Base-by-base conservation (phyloP, 2,888 invertebrate genomes). In the Polymixis lichenea region DNA sequence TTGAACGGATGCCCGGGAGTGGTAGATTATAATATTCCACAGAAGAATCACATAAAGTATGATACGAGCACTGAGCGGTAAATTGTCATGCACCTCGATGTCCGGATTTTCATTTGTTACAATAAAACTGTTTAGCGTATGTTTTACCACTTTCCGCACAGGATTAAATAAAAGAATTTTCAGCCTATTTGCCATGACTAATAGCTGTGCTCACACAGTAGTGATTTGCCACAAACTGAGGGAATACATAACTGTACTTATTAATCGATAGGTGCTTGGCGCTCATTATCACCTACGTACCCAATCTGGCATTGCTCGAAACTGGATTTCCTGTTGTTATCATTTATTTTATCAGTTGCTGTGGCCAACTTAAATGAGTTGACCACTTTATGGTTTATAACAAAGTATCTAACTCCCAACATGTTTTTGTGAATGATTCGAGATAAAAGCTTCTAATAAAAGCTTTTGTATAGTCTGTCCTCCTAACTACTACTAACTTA, bases 131-230 rank as follows among this genome's bases (percentile, higher is more conserved):
- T 53, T 85, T 0, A 82, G 28, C 25, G 61, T 32, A n/a, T 58
- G 17, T 22, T 62, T 69, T 11, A 75, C 7, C 13, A 77, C 49
- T 22, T 55, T 82, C 0, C 51, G 77, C 25, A 67, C 58, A n/a
- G 83, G 83, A 53, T 78, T 78, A 4, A 58, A 67, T 22, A 70
- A 0, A 56, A 82, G 28, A 22, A 72, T 13, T 64, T 83, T 85
- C 13, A 85, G 2, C 3, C 32, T 68, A 49, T 65, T 73, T 13
- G 72, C 28, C 83, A 83, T 83, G 61, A n/a, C n/a, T 15, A 6
- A 25, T 28, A 25, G 49, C 25, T 49, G 56, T 61, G n/a, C 62
- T 17, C n/a, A 13, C 70, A 43, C 32, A 11, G 61, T 49, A 17
- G 55, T 51, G 67, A 3, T 60, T 71, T 3, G 28, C 9, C 13